Conservation (phyloP, 2,113 vertebrate genomes). For the Tragelaphus strepsiceros region DNA sequence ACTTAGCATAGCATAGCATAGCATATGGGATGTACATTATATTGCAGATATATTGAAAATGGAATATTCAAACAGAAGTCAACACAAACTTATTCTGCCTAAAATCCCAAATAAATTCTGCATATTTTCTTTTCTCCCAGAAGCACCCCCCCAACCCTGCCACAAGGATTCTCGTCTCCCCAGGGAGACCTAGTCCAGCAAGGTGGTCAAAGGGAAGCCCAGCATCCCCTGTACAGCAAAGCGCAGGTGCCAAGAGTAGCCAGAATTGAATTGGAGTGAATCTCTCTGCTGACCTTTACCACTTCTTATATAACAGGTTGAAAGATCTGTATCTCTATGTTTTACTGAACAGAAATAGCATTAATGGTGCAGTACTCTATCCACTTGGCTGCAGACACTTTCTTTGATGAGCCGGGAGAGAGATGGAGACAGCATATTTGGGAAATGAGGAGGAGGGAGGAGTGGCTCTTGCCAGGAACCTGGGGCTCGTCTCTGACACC, state of each 20-base stretch:
- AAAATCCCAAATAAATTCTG: not conserved
- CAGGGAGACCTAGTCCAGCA: not conserved
- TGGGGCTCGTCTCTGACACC: not conserved
- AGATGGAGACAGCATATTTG: not conserved
- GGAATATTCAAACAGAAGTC: not conserved
- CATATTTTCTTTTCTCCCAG: not conserved
- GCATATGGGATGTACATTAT: not conserved
- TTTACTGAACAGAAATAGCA: slow-evolving; percentile 56
- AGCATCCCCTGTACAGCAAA: not conserved
- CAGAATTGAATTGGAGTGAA: not conserved
- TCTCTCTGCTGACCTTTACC: slow-evolving; percentile 48
- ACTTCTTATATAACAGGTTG: slow-evolving; percentile 44
- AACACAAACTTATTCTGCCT: not conserved
- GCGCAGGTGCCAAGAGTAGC: not conserved
- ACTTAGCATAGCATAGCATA: no score
- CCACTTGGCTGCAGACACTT: not conserved
- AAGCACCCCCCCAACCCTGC: not conserved
- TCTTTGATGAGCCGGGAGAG: slow-evolving; percentile 31
- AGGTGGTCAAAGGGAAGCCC: not conserved
- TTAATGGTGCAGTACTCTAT: slow-evolving; percentile 16
- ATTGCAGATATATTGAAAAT: not conserved
- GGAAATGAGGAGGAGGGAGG: not conserved
- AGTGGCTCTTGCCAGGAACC: not conserved
- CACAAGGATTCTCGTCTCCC: not conserved
- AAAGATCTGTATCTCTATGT: slow-evolving; percentile 49